Evolutionary conservation across 2,888 invertebrate genomes (phyloP).

Genomic region (Noctuana brunneofusca): DNA sequence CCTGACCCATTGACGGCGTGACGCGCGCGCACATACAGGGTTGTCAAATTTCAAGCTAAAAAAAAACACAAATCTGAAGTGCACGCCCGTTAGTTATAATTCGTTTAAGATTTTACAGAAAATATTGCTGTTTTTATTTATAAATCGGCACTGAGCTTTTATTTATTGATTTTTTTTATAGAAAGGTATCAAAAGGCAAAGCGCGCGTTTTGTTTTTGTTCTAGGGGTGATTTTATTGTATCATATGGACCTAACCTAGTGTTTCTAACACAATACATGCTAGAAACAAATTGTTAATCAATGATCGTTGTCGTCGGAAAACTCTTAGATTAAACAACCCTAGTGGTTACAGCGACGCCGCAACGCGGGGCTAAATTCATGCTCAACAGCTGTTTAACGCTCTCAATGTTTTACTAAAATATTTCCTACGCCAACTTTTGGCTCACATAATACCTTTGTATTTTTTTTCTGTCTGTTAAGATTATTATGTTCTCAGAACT

Average conservation of each 20-base stretch:
- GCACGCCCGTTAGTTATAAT: no score
- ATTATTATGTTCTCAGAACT: slow-evolving; percentile 22
- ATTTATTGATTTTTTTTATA: no score
- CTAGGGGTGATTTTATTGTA: no score
- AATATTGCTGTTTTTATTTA: no score
- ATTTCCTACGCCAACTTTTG: slow-evolving; percentile 55
- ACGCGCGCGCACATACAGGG: slow-evolving; percentile 50
- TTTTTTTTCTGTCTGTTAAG: slow-evolving; percentile 1
- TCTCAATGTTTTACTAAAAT: slow-evolving; percentile 64
- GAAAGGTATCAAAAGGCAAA: no score
- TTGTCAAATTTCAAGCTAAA: slow-evolving; percentile 6
- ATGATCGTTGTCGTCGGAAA: neutral
- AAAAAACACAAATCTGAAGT: neutral
- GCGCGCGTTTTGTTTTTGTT: no score
- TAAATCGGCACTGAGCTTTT: no score
- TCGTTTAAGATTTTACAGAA: no score
- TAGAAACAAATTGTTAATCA: neutral
- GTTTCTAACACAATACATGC: no score
- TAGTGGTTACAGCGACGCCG: slow-evolving; percentile 40
- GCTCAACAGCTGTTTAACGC: slow-evolving; percentile 68
- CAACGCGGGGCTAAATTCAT: slow-evolving; percentile 45
- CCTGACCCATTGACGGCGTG: slow-evolving; percentile 78
- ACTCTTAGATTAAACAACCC: slow-evolving; percentile 6
- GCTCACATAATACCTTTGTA: slow-evolving; percentile 12
- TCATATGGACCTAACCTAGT: no score